Conservation (phyloP, 2,113 vertebrate genomes). For the Solea solea region DNA sequence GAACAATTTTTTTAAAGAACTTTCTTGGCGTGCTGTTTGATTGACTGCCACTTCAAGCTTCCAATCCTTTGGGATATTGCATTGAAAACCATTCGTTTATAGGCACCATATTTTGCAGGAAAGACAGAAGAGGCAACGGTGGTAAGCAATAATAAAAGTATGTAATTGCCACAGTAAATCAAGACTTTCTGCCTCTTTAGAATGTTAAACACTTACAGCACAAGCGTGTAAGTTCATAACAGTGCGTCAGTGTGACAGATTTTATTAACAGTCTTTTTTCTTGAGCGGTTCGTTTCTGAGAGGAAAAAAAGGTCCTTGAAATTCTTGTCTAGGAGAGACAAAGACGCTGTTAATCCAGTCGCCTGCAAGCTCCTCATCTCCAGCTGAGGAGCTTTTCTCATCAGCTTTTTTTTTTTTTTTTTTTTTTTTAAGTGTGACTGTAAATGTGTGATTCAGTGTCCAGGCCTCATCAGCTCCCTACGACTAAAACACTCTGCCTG, state of each 20-base stretch:
- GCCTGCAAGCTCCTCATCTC: slow-evolving; percentile 27
- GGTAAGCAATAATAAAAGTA: slow-evolving; percentile 23
- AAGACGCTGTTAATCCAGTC: slow-evolving; percentile 39
- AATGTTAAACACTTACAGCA: slow-evolving; percentile 40
- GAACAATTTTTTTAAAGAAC: background rate
- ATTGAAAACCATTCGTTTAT: slow-evolving; percentile 36
- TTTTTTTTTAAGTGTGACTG: slow-evolving; percentile 58
- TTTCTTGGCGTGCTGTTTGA: background rate
- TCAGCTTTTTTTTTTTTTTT: slow-evolving; percentile 67
- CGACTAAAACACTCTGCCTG: slow-evolving; percentile 53
- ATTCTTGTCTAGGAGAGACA: slow-evolving; percentile 32
- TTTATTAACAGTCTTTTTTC: slow-evolving; percentile 32
- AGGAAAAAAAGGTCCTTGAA: slow-evolving; percentile 54
- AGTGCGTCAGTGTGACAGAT: slow-evolving; percentile 16
- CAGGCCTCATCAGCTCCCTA: slow-evolving; percentile 54
- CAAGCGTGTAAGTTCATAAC: slow-evolving; percentile 26
- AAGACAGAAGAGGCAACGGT: background rate
- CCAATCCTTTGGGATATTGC: slow-evolving; percentile 13
- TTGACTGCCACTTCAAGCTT: slow-evolving; percentile 12
- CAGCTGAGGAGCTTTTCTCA: slow-evolving; percentile 47
- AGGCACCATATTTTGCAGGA: slow-evolving; percentile 31
- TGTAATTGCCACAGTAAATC: slow-evolving; percentile 50
- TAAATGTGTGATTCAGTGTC: slow-evolving; percentile 69
- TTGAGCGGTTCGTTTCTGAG: slow-evolving; percentile 9
- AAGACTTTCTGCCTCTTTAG: slow-evolving; percentile 22